A percentile compares a stretch with the other conserved stretches of the same genome.
Conservation (phyloP, 2,797 vertebrate genomes). For the Myotis pilosus region DNA sequence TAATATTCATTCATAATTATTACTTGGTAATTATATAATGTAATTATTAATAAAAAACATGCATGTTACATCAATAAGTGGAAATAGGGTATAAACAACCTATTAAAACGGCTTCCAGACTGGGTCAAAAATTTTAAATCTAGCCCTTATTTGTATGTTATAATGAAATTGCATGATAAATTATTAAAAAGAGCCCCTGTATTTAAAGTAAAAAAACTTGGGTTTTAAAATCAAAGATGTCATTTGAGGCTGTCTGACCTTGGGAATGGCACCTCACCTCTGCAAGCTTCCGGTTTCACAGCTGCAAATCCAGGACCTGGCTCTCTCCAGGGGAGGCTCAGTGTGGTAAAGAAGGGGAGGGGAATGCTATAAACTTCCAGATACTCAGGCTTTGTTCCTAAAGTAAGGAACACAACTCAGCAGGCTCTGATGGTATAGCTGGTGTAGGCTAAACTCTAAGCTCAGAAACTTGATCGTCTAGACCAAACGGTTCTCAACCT, state of each 20-base stretch:
- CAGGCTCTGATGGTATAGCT: neutral
- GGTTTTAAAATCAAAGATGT: neutral
- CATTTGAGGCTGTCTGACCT: neutral
- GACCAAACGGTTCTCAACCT: no score
- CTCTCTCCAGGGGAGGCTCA: neutral
- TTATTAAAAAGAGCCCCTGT: neutral
- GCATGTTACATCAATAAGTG: neutral
- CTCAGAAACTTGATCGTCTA: no score
- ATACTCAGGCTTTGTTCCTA: neutral
- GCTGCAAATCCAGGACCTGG: neutral
- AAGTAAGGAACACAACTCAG: neutral
- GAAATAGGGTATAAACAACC: neutral
- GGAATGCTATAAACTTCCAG: neutral
- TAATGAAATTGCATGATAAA: neutral
- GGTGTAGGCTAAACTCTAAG: neutral
- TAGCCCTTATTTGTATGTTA: neutral
- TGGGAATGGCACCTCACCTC: neutral
- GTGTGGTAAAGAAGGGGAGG: neutral
- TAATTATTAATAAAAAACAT: neutral
- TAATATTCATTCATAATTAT: neutral
- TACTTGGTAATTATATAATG: neutral
- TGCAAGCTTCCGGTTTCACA: neutral
- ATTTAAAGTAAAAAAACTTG: conserved; percentile 12
- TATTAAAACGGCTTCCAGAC: neutral
- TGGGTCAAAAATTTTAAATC: neutral